Base-by-base conservation (phyloP, 2,113 vertebrate species). In the Cyphomyrus plagiostoma region DNA sequence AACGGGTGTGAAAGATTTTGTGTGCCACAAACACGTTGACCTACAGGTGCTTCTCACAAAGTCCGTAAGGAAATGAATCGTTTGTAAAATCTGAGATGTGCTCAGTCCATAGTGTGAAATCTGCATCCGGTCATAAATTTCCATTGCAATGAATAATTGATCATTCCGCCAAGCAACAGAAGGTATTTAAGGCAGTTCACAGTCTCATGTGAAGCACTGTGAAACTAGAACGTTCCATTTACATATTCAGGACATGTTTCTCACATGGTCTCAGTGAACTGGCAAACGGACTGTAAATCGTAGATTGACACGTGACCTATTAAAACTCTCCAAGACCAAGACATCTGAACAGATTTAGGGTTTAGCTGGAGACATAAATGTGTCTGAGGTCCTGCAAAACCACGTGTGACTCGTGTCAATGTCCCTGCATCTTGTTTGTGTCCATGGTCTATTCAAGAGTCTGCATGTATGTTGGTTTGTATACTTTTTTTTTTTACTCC, bases 111-210 rank as follows among this genome's bases (percentile, higher is more conserved):
- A 89, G 85, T 80, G 82, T 48, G 13, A 35, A 84, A 90, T 85
- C 85, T 35, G 48, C 15, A 86, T 89, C 89, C 88, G 80, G 19
- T 82, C 86, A 88, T 82, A 26, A 30, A 89, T 88, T 88, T 17
- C 21, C 23, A 49, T 66, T 13, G 6, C 48, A 56, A 91, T 91
- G 70, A 92, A 90, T 91, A 82, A 90, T 91, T 90, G 45, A 89
- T 91, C n/a, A 35, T 62, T 66, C 17, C 56, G 19, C 8, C 6
- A 21, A 89, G 86, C 30, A 70, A 89, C 70, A 11, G 50, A 88
- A 74, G 58, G 88, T 87, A 77, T 89, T 82, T 87, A 88, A 86
- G 90, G 48, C 83, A 84, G 42, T 39, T 26, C 30, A 13, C 87
- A 30, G 87, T 88, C 80, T 88, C 62, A 90, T 53, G 85, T 83